These are phyloP conservation scores for Brachymystax lenok DNA, from an alignment of 2,797 vertebrate genomes.

Conservation along the genomic window DNA sequence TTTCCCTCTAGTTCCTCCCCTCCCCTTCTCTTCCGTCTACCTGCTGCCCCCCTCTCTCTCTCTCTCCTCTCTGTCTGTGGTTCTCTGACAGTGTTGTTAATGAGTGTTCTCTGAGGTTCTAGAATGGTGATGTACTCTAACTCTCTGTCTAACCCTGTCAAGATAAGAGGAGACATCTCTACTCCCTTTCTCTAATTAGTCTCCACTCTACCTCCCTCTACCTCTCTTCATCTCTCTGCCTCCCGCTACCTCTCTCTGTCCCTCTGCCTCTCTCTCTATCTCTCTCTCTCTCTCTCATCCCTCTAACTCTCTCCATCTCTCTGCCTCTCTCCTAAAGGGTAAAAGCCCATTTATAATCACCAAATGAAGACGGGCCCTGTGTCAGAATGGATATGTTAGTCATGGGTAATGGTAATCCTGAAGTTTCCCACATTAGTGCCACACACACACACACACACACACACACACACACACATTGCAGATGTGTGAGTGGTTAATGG, in stretches of 20 bases:
- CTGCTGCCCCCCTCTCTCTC: neutral
- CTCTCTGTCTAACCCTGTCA: neutral
- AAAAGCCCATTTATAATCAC: neutral
- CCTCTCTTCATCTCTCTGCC: neutral
- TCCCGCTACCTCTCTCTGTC: too few relatives aligned
- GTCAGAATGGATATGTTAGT: neutral
- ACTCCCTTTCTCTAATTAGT: neutral
- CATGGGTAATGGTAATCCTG: neutral
- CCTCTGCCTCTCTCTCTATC: neutral
- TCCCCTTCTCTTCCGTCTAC: neutral
- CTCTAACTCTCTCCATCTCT: neutral
- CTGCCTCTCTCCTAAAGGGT: neutral
- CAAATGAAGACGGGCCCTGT: neutral
- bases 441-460: neutral
- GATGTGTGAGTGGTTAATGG: neutral
- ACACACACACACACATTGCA: neutral
- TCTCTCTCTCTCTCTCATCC: constrained; percentile 4
- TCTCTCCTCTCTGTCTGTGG: neutral
- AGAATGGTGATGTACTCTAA: neutral
- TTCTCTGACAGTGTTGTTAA: neutral
- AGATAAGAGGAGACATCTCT: neutral
- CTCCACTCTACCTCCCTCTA: neutral
- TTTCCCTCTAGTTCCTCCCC: neutral
- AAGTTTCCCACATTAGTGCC: too few relatives aligned
- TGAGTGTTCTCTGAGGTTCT: constrained; percentile 2